Evolutionary conservation across 2,113 vertebrate species (phyloP).

Genomic region (Gopherus flavomarginatus): DNA sequence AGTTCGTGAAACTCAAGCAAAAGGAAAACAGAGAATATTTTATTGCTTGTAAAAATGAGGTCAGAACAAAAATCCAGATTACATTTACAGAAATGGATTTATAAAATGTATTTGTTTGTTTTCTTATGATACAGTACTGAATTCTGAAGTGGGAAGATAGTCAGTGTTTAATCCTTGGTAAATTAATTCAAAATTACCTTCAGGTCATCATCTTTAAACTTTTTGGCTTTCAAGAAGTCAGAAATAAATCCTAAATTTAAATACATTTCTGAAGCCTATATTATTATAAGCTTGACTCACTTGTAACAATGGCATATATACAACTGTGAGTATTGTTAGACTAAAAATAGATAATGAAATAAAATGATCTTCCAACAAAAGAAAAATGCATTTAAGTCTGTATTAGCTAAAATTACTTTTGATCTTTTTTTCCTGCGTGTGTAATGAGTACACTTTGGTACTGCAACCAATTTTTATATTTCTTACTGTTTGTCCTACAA

Average conservation of each 20-base stretch:
- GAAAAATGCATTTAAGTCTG: neutral
- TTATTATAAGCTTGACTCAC: rapidly evolving
- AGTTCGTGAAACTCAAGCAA: neutral
- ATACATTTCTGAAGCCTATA: neutral
- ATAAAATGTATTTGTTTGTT: neutral
- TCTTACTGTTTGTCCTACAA: neutral
- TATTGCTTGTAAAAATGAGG: neutral
- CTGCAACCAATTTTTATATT: neutral
- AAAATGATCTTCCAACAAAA: neutral
- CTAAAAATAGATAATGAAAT: neutral
- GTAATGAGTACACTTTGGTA: neutral
- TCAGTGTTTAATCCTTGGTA: neutral
- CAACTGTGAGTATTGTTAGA: neutral
- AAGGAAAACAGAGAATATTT: neutral
- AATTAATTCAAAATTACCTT: neutral
- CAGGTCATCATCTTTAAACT: neutral
- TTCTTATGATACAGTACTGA: neutral
- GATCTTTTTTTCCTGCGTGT: neutral
- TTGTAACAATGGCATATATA: neutral
- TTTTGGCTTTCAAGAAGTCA: neutral
- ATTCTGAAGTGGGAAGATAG: neutral
- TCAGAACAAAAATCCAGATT: neutral
- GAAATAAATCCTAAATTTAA: neutral
- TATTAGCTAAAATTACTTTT: neutral
- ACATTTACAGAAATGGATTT: neutral